Base-by-base conservation (phyloP, 2,113 vertebrate species). In the Podilymbus podiceps region DNA sequence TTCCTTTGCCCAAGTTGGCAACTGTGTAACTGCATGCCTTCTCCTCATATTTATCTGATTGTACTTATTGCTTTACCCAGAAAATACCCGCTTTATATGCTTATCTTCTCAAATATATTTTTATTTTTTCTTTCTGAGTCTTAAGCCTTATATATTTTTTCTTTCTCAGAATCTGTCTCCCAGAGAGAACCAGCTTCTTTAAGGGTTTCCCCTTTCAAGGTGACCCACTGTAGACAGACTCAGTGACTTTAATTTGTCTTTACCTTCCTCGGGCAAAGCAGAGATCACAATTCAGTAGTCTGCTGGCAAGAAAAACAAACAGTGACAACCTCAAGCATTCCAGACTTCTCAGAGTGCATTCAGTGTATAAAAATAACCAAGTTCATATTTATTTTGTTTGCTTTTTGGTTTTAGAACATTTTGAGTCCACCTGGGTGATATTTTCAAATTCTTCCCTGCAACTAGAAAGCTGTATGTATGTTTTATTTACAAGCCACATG, bases 221-320 rank as follows among this genome's bases (percentile, higher is more conserved):
- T 95, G 76, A 90, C 83, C 62, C 22, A 58, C 42, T 93, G 74
- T 66, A 87, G 58, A 87, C 62, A 76, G 73, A 67, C 42, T 87
- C 69, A 35, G 52, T 0, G 0, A 79, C 66, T 95, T 90, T 80
- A 88, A 86, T 96, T 91, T 92, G 49, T 49, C 63, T 97, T 93
- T 90, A 79, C 73, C 80, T 95, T 96, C 86, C 88, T 83, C 60
- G 1, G 90, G 88, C 83, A 94, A 95, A 91, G 69, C 56, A 91
- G 60, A 87, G 60, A 95, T 89, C 89, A 89, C 62, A 96, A 94
- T 91, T 95, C 84, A 88, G 93, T 95, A 91, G 73, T 94, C 81
- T 91, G 49, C 71, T 95, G 87, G 77, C 84, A 94, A 85, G 66
- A 93, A 90, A 92, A 94, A 94, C 71, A 91, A 90, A 89, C 62